Evolutionary conservation across 2,888 invertebrate species (phyloP).

Genomic region (Beris chalybata): DNA sequence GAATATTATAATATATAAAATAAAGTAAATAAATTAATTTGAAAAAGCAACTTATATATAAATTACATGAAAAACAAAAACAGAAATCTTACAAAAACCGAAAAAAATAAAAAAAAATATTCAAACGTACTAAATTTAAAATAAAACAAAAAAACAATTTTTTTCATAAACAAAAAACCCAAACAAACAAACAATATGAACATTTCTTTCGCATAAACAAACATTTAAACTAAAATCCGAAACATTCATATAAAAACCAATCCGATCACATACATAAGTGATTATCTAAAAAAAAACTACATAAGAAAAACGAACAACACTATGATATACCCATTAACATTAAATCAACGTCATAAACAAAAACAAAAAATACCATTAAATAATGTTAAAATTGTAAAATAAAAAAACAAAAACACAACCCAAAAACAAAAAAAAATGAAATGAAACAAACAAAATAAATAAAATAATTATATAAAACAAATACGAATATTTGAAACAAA

Average conservation of each 20-base stretch:
- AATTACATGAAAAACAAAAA: slow-evolving; percentile 26
- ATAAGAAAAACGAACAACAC: slow-evolving; percentile 12
- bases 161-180: not conserved
- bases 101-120: slow-evolving; percentile 1
- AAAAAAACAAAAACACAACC: no score
- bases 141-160: not conserved
- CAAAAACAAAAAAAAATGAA: slow-evolving; percentile 9
- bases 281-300: slow-evolving; percentile 3
- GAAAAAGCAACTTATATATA: slow-evolving; percentile 17
- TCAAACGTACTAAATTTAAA: not conserved
- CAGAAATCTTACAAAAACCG: slow-evolving; percentile 4
- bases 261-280: no score
- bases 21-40: not conserved
- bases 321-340: slow-evolving; percentile 12
- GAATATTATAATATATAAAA: slow-evolving; percentile 32
- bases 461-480: slow-evolving; percentile 11
- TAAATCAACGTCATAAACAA: not conserved
- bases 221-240: slow-evolving; percentile 5
- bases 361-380: not conserved
- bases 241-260: not conserved
- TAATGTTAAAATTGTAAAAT: slow-evolving; percentile 7
- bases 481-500: slow-evolving; percentile 19
- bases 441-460: slow-evolving; percentile 21
- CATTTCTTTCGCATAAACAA: slow-evolving; percentile 23
- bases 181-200: not conserved